Evolutionary conservation across 2,113 vertebrate genomes (phyloP), one percentile per base, ranked within the genome.

Genomic region (Tenebrosternarchus preto): DNA sequence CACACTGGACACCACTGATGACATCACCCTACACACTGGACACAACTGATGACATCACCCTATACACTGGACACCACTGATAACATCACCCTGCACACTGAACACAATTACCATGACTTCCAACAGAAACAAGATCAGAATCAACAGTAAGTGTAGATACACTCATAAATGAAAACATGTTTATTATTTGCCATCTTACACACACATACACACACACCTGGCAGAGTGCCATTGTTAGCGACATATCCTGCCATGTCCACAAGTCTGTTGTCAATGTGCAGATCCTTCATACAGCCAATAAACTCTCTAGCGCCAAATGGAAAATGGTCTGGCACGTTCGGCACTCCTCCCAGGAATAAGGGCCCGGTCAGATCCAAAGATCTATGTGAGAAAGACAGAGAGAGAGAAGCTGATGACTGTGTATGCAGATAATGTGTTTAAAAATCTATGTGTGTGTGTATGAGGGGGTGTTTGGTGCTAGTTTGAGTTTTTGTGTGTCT

Each of bases 301-400:
- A 99, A 99, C 87, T 98, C 96, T 69, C 96, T 93, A 84, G 95
- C 93, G 73, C 93, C 90, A 80, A 99, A 95, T 0, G 96, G 96
- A 84, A 99, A 98, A 91, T 98, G 98, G 89, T 97, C 98, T 0
- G 96, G 96, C 59, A 98, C 94, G 75, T 98, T 98, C 81, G 98
- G 98, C 63, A 99, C 96, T 59, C 97, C 98, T 5, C 98, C 98
- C 15, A 99, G 93, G 86, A 99, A 96, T 86, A 99, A 90, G 1
- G 98, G 98, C 53, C 98, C 98, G 0, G 98, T 99, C 87, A 99
- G 94, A 86, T 99, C 98, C 92, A 99, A 91, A 81, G 98, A 99
- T 88, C 97, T 98, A 86, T 67, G 74, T 81, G 68, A 84, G 53
- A 78, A 79, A 60, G 8, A n/a, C 33, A 39, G 29, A 46, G 59